These are phyloP conservation scores for Tachysurus vachellii DNA, from an alignment of 2,113 vertebrate species.

Conservation along the genomic window DNA sequence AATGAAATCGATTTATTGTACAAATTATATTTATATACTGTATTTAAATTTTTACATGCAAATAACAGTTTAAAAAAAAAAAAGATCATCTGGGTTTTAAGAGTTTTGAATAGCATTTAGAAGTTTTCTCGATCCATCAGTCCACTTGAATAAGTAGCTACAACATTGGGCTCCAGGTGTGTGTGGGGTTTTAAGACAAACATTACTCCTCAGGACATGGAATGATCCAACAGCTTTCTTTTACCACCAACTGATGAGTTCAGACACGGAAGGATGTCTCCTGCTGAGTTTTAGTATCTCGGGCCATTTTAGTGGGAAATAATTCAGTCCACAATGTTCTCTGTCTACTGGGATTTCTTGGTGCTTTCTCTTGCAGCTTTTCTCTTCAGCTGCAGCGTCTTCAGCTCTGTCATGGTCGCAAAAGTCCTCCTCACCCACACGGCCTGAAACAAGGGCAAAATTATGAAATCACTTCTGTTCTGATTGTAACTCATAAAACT, in stretches of 20 bases:
- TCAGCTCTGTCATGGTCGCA: slow-evolving; percentile 87
- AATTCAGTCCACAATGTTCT: not conserved
- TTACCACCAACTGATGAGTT: not conserved
- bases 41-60: not conserved
- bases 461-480: not conserved
- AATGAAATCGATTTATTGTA: not conserved
- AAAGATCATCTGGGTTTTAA: not conserved
- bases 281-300: not conserved
- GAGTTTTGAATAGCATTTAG: not conserved
- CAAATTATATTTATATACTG: not conserved
- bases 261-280: too few species aligned
- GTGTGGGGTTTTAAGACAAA: not conserved
- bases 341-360: slow-evolving; percentile 64
- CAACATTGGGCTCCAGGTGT: not conserved
- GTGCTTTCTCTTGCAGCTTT: slow-evolving; percentile 71
- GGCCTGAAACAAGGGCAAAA: slow-evolving; percentile 67
- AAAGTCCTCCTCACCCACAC: slow-evolving; percentile 88
- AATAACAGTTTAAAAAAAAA: not conserved
- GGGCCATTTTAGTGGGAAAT: not conserved
- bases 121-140: not conserved
- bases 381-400: slow-evolving; percentile 77
- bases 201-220: not conserved
- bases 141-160: not conserved
- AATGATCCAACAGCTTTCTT: not conserved
- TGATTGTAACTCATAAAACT: not conserved